Conservation (phyloP, 2,888 invertebrate species). For the Incurvaria masculella region DNA sequence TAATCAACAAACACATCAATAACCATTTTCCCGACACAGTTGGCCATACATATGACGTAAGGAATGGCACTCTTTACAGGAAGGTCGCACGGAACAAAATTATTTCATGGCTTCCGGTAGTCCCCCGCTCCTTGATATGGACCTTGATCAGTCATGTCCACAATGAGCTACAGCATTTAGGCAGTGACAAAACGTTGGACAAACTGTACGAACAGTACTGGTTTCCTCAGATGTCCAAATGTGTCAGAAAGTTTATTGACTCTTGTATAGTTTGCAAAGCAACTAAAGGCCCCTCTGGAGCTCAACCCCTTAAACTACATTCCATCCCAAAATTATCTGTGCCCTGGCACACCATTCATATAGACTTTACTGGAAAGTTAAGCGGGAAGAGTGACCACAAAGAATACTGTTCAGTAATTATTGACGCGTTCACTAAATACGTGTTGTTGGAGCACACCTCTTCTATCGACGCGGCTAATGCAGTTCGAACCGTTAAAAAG, state of each 20-base stretch:
- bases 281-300: conserved; percentile 10
- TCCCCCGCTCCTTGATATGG: no score
- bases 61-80: not conserved
- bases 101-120: no score
- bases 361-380: conserved; percentile 7
- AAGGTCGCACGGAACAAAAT: not conserved
- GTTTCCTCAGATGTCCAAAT: conserved; percentile 16
- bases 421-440: no score
- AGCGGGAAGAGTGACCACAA: conserved; percentile 11
- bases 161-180: conserved; percentile 11
- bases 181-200: conserved; percentile 15
- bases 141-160: conserved; percentile 11
- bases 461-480: conserved; percentile 1
- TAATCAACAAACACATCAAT: not conserved
- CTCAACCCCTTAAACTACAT: conserved; percentile 8
- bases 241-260: conserved; percentile 14
- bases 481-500: no score
- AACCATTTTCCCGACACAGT: not conserved
- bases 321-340: conserved; percentile 4
- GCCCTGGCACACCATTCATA: conserved; percentile 8
- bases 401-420: no score
- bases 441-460: conserved; percentile 5
- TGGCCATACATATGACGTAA: not conserved
- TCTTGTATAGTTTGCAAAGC: conserved; percentile 14
- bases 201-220: conserved; percentile 15